These are phyloP conservation scores for Malacoraja senta DNA, from an alignment of 2,797 vertebrate species.

Conservation along the genomic window DNA sequence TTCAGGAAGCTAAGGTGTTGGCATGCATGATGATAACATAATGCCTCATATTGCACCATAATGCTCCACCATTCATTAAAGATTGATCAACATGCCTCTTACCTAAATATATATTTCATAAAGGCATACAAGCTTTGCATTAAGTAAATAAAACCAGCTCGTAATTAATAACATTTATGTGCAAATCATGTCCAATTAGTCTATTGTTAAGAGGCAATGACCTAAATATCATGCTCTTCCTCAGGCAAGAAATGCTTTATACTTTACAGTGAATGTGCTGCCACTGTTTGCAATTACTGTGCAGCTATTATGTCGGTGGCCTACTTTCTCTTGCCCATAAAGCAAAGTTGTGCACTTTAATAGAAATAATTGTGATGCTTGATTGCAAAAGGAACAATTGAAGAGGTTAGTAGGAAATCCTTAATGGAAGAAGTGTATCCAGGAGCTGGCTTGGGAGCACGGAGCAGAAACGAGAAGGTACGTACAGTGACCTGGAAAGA, in stretches of 20 bases:
- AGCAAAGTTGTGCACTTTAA: background rate
- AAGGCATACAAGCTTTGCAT: background rate
- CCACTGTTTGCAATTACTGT: background rate
- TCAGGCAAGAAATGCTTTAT: background rate
- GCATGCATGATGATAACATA: background rate
- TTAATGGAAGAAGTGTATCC: background rate
- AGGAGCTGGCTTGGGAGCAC: background rate
- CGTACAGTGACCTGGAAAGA: constrained; percentile 4
- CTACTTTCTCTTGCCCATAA: background rate
- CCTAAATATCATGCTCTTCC: constrained; percentile 14
- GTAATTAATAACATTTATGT: constrained; percentile 10
- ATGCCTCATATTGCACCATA: background rate
- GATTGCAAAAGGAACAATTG: background rate
- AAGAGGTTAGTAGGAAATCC: constrained; percentile 4
- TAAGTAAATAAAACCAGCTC: constrained; percentile 10
- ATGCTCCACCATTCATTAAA: constrained; percentile 8
- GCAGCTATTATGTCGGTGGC: background rate
- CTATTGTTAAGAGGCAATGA: background rate
- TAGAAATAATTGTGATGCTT: background rate
- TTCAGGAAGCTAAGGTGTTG: background rate
- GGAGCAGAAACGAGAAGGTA: background rate
- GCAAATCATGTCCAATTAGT: constrained; percentile 24
- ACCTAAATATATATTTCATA: constrained; percentile 30
- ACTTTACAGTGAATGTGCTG: background rate
- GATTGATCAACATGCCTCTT: background rate